phyloP scores from a whole-genome alignment of 2,113 vertebrate species.

The Leucopsar rothschildi region DNA sequence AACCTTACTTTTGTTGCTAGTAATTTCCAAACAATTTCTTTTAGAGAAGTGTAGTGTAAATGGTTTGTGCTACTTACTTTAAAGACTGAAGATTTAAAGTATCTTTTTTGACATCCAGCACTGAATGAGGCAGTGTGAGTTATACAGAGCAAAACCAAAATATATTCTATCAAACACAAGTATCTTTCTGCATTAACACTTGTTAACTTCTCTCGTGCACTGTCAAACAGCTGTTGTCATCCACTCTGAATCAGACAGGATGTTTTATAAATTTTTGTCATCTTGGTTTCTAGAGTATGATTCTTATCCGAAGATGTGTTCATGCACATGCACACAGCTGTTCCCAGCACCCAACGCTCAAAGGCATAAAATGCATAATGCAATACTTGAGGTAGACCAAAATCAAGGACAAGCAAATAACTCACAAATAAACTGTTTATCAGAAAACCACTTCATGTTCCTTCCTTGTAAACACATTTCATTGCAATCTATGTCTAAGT shows the following conservation, averaged over 20 bases:
- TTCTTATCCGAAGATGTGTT: background rate
- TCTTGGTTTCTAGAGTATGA: background rate
- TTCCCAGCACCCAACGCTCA: background rate
- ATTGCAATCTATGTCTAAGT: background rate
- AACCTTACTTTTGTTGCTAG: background rate
- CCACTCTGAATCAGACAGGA: background rate
- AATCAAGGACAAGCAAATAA: background rate
- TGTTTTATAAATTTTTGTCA: background rate
- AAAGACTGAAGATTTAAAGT: background rate
- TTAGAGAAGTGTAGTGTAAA: background rate
- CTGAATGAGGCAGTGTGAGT: background rate
- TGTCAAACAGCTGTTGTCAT: background rate
- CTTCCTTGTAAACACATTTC: background rate
- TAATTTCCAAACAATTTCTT: background rate
- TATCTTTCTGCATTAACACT: background rate
- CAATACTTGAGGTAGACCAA: background rate
- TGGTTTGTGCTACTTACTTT: background rate
- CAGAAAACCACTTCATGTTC: background rate
- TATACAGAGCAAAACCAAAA: background rate
- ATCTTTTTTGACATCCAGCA: background rate
- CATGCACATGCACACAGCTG: background rate
- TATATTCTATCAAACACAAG: background rate
- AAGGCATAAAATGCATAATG: background rate
- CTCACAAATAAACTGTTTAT: background rate
- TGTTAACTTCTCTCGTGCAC: background rate